Conservation (phyloP, 1,140 invertebrate species). For the Bombus soroeensis region DNA sequence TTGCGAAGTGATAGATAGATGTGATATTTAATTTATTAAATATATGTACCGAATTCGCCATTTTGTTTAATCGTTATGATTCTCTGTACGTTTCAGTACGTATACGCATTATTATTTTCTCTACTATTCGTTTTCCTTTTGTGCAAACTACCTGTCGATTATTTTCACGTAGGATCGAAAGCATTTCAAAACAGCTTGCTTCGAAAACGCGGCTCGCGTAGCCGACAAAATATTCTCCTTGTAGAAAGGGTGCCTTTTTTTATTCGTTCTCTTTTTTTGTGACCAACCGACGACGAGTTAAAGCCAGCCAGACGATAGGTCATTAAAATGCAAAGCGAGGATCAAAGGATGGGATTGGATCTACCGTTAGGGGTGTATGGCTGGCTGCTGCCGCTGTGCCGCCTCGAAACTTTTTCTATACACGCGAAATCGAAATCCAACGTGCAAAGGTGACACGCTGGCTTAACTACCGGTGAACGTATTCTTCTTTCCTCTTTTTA, state of each 20-base stretch:
- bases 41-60: too few relatives aligned
- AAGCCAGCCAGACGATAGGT: slow-evolving; percentile 58
- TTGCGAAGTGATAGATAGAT: too few relatives aligned
- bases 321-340: slow-evolving; percentile 71
- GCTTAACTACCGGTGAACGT: neutral
- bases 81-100: neutral
- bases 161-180: slow-evolving; percentile 26
- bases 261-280: neutral
- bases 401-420: slow-evolving; percentile 36
- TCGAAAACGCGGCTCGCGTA: slow-evolving; percentile 17
- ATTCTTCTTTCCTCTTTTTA: neutral
- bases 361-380: slow-evolving; percentile 10
- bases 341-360: slow-evolving; percentile 69
- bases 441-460: slow-evolving; percentile 37
- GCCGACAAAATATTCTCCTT: slow-evolving; percentile 47
- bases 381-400: neutral
- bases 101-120: neutral
- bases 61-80: neutral
- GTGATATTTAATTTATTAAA: too few relatives aligned
- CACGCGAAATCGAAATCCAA: slow-evolving; percentile 56
- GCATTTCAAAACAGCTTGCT: slow-evolving; percentile 41
- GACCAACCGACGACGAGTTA: slow-evolving; percentile 29
- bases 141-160: slow-evolving; percentile 1
- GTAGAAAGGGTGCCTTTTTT: neutral
- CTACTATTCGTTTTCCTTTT: neutral